Evolutionary conservation across 1,140 invertebrate genomes (phyloP), one percentile per base, ranked within the genome.

Genomic region (Sminthurides bifidus): DNA sequence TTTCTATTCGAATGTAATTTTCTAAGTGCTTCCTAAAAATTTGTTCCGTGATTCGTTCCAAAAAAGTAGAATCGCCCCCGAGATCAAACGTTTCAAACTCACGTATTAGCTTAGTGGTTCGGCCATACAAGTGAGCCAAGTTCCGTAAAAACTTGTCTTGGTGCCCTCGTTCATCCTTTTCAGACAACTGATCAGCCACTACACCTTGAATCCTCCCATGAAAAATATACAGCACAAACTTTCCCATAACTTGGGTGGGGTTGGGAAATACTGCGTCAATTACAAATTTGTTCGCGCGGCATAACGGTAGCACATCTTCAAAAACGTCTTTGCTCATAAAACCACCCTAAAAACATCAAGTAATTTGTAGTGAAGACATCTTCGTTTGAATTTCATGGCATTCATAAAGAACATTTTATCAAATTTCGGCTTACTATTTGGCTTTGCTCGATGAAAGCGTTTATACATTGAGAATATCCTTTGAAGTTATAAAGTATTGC

Each of bases 221-320:
- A 72, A 93, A 98, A 55, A 98, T 90, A 67, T 95, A 95, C 1
- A 97, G 74, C 29, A 98, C 86, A 75, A 97, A 94, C 74, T 97
- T 98, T 33, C 86, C 84, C 90, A 98, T 97, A 0, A 98, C 92
- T 78, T 92, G 87, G 61, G 95, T 87, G 0, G 92, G 90, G 74
- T 92, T 94, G n/a, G 80, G 82, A 68, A 98, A 98, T 0, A 98
- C 93, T 71, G 86, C 81, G 68, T 84, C 82, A 58, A 97, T 91
- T 1, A 96, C 79, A 56, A 81, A 78, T 67, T 91, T 83, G 68
- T 92, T 93, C 66, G 84, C 84, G 62, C 84, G 81, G 73, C 93
- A 97, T 59, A 97, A 75, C 19, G 88, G 85, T 52, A 94, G 76
- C 6, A 97, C 84, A 64, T 95, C 85, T 52, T 81, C 79, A 74